Evolutionary conservation across 2,888 invertebrate species (phyloP).

Genomic region (Rhagonycha lutea): DNA sequence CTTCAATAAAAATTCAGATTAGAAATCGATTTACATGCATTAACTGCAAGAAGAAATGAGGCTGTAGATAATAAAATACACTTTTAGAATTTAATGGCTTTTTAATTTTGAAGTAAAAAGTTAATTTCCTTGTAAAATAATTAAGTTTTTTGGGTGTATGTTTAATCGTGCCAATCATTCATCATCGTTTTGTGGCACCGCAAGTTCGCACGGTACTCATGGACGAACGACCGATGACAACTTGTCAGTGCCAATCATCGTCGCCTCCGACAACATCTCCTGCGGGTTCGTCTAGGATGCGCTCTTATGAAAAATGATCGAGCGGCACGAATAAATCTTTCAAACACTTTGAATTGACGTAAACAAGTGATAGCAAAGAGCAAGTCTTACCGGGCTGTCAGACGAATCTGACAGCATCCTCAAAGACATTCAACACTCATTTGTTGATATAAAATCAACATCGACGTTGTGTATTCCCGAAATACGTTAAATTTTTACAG

Average conservation of each 20-base stretch:
- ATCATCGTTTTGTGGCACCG: conserved; percentile 39
- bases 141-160: neutral
- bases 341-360: conserved; percentile 43
- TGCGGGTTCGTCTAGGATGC: conserved; percentile 29
- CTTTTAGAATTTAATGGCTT: neutral
- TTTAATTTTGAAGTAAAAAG: neutral
- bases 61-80: neutral
- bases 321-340: conserved; percentile 44
- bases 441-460: conserved; percentile 31
- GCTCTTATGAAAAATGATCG: conserved; percentile 44
- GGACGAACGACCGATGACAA: conserved; percentile 46
- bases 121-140: neutral
- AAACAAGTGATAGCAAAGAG: conserved; percentile 44
- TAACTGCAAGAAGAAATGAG: neutral
- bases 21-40: neutral
- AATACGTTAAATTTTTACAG: neutral
- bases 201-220: conserved; percentile 41
- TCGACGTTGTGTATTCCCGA: conserved; percentile 18
- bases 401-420: conserved; percentile 44
- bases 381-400: conserved; percentile 43
- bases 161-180: conserved; percentile 13
- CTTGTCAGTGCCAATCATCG: conserved; percentile 49
- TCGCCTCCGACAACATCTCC: conserved; percentile 34
- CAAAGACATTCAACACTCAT: conserved; percentile 32
- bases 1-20: neutral